A percentile compares a stretch with the other conserved stretches of the same genome.
Evolutionary conservation across 2,888 invertebrate genomes (phyloP).

Genomic region (Cataglyphis rosenhaueri): DNA sequence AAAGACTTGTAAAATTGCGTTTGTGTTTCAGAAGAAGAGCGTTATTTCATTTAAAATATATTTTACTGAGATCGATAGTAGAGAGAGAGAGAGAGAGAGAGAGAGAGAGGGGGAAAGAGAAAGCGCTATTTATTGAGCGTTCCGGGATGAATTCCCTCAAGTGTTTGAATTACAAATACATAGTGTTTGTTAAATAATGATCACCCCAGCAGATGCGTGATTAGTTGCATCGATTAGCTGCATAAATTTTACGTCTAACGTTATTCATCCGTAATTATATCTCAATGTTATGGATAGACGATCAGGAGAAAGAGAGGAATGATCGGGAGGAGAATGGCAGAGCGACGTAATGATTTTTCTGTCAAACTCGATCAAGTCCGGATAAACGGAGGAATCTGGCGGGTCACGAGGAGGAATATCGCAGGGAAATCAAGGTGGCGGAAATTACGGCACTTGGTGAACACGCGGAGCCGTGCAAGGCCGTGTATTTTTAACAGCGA

Average conservation of each 20-base stretch:
- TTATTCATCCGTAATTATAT: neutral
- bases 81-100: neutral
- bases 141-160: neutral
- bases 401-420: conserved; percentile 53
- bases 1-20: neutral
- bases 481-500: conserved; percentile 81
- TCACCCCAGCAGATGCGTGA: neutral
- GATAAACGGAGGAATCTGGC: neutral
- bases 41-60: neutral
- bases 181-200: neutral
- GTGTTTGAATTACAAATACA: neutral
- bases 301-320: neutral
- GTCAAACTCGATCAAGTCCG: conserved; percentile 18
- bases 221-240: neutral
- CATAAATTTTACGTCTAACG: neutral
- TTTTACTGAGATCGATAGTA: neutral
- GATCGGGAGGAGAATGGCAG: neutral
- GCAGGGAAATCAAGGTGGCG: conserved; percentile 63
- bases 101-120: too few species aligned
- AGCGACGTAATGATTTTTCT: neutral
- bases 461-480: conserved; percentile 67
- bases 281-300: neutral
- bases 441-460: conserved; percentile 72
- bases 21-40: neutral
- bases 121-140: neutral